These are phyloP conservation scores for Eristalis intricaria DNA, from an alignment of 2,888 invertebrate genomes.

Conservation along the genomic window DNA sequence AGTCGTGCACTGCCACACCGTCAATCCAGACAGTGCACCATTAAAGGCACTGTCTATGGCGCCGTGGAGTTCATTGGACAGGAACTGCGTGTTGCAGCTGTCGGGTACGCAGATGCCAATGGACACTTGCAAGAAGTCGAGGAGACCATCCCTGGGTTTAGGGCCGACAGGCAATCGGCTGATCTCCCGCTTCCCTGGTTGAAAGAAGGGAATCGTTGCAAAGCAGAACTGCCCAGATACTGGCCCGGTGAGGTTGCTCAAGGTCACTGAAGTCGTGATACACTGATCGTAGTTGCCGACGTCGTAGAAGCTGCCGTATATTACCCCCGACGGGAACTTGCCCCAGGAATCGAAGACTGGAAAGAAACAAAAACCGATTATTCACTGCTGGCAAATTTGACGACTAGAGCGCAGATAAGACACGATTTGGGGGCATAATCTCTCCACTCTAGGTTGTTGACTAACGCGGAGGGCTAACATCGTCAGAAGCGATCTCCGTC, in stretches of 20 bases:
- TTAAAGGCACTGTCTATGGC: neutral
- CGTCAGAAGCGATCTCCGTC: neutral
- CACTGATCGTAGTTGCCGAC: slow-evolving; percentile 50
- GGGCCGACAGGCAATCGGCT: neutral
- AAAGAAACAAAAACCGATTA: neutral
- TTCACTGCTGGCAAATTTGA: neutral
- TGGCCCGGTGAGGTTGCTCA: neutral
- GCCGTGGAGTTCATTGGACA: neutral
- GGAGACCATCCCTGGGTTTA: neutral
- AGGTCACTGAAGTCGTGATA: neutral
- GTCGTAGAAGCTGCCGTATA: slow-evolving; percentile 6
- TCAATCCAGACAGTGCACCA: slow-evolving; percentile 15
- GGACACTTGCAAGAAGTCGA: neutral
- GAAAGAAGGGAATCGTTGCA: neutral
- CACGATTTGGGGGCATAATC: no score
- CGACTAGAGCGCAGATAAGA: no score
- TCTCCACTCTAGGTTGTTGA: no score
- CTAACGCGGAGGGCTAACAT: no score
- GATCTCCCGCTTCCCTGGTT: neutral
- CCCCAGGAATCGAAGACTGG: slow-evolving; percentile 54
- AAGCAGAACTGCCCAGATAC: slow-evolving; percentile 42
- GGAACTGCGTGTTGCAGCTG: slow-evolving; percentile 13
- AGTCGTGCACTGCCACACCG: slow-evolving; percentile 8
- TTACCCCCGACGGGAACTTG: slow-evolving; percentile 26
- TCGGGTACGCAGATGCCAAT: slow-evolving; percentile 43